Base-by-base conservation (phyloP, 1,140 invertebrate species). In the Thalassaphorura encarpata region DNA sequence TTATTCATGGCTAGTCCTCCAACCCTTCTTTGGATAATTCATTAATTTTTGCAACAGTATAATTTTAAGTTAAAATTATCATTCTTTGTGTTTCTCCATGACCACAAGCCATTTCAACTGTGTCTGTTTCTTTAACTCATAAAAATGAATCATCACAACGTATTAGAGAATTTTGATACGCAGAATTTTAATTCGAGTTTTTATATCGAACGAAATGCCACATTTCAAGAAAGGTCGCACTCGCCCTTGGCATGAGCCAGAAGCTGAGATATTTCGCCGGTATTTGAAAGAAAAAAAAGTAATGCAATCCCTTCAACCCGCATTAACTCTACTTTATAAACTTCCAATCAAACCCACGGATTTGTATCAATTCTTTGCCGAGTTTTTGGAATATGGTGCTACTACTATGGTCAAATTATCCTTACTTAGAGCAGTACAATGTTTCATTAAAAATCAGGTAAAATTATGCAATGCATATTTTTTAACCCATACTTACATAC, bases 341-440 rank as follows among this genome's bases (percentile, higher is more conserved):
- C 18, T 48, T 11, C 46, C 46, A 8, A 19, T 48, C 8, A 48
- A 48, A 21, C 46, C 46, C 5, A 11, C 6, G 23, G 21, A 48
- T 48, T 15, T 48, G 13, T 28, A 23, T 29, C 11, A 24, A 19
- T 48, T 27, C 19, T 48, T 48, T 13, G 46, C 46, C 13, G 46
- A 48, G 46, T 48, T 27, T 21, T 11, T 48, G 6, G 46, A 48
- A 21, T 8, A 48, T 23, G 23, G 46, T 26, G 46, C 46, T 48
- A 23, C 6, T 8, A 27, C 5, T 8, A 26, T 29, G 46, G 19
- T 19, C 5, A 24, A 28, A 48, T 27, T 48, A 8, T 23, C 46
- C 21, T 8, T 28, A 11, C 46, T 26, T 11, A 6, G 21, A 27
- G 46, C 46, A 11, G 46, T 27, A 19, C 46, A 27, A 11, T 26